Evolutionary conservation across 2,797 vertebrate species (phyloP), one percentile per base, ranked within the genome.

Genomic region (Novumbra hubbsi): DNA sequence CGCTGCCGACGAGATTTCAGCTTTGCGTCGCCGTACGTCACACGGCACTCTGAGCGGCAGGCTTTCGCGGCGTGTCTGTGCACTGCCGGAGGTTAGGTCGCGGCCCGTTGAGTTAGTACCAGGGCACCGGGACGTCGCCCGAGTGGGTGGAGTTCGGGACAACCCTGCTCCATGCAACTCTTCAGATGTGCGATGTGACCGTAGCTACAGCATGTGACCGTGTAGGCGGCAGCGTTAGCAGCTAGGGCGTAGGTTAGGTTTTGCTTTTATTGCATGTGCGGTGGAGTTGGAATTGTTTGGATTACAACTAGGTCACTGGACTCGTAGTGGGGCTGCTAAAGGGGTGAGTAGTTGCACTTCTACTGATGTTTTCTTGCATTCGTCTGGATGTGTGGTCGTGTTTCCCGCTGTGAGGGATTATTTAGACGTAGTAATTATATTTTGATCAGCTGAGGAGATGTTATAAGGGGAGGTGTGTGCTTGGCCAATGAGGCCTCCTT

Each of bases 261-360:
- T 45, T 45, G 2, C 41, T 45, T 2, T 45, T 45, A 45, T 11
- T 45, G 14, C 9, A 14, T 45, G 12, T 45, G 41, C 5, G 41
- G 5, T 45, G 41, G 34, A 38, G 34, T 38, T 38, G 34, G 41
- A 45, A n/a, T n/a, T 5, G 16, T 52, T 55, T 55, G 50, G 50
- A n/a, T n/a, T n/a, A n/a, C n/a, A 55, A 19, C 73, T 60, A 45
- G 41, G 38, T 73, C 63, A 27, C 28, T 73, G 80, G 78, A 85
- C 38, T 68, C 69, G 38, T 34, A 67, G 68, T 63, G 62, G 63
- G 28, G 16, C 63, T 66, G 71, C 45, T 68, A 8, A 21, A 28
- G 68, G 85, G 69, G 88, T 92, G 84, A 91, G 89, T 92, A 68
- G 32, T 65, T 76, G 68, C 1, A 77, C 21, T 52, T 32, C 30